Evolutionary conservation across 2,888 invertebrate genomes (phyloP).

Genomic region (Drosophila niveifrons): DNA sequence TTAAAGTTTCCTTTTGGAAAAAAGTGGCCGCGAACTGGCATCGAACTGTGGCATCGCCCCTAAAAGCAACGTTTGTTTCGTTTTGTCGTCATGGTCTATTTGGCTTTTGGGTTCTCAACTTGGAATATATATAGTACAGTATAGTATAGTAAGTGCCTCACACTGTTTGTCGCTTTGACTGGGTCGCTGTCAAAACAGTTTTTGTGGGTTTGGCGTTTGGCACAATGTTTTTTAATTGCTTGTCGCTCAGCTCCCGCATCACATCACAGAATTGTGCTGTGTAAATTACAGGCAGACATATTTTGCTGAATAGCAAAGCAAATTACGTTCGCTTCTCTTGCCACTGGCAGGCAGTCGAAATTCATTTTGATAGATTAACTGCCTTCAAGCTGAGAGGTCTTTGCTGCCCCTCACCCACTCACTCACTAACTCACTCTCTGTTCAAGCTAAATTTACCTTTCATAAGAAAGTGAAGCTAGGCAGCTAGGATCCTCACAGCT

Average conservation of each 20-base stretch:
- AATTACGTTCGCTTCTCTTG: slow-evolving; percentile 17
- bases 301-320: slow-evolving; percentile 29
- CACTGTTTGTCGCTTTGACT: slow-evolving; percentile 27
- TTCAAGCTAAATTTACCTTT: slow-evolving; percentile 46
- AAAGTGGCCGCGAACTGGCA: slow-evolving; percentile 7
- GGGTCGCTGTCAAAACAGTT: slow-evolving; percentile 45
- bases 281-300: slow-evolving; percentile 41
- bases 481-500: slow-evolving; percentile 25
- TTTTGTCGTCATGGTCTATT: slow-evolving; percentile 71
- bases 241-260: slow-evolving; percentile 31
- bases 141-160: not conserved
- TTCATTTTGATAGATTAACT: slow-evolving; percentile 42
- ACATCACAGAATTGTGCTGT: slow-evolving; percentile 39
- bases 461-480: slow-evolving; percentile 9
- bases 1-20: slow-evolving; percentile 43
- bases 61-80: slow-evolving; percentile 40
- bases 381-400: slow-evolving; percentile 26
- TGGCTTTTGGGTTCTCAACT: slow-evolving; percentile 68
- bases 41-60: slow-evolving; percentile 26
- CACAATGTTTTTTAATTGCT: slow-evolving; percentile 68
- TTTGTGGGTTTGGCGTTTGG: slow-evolving; percentile 67
- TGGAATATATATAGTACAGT: slow-evolving; percentile 2
- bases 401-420: not conserved
- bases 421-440: not conserved
- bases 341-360: slow-evolving; percentile 28